These are phyloP conservation scores for Idaea straminata DNA, from an alignment of 2,888 invertebrate species.

Conservation along the genomic window DNA sequence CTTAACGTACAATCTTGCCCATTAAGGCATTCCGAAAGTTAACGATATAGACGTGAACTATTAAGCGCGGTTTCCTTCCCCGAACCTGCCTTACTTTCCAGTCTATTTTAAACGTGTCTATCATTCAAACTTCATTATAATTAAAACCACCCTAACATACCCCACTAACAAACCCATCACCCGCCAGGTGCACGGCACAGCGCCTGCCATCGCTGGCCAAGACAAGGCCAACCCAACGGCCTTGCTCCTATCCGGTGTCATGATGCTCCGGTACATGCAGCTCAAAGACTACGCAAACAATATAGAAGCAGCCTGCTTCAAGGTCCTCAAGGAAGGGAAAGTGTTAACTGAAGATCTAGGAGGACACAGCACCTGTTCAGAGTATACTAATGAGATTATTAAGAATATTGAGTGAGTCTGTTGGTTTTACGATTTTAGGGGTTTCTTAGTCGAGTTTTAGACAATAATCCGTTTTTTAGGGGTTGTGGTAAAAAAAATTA, in stretches of 20 bases:
- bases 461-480: neutral
- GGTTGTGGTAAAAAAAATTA: neutral
- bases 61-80: too few species aligned
- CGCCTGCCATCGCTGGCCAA: conserved; percentile 97
- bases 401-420: conserved; percentile 37
- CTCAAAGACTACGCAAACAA: conserved; percentile 85
- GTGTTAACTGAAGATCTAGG: conserved; percentile 96
- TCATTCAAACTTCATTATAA: conserved; percentile 1
- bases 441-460: neutral
- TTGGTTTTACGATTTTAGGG: neutral
- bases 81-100: too few species aligned
- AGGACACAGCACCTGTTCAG: conserved; percentile 94
- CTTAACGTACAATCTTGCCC: too few species aligned
- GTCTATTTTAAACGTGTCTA: too few species aligned
- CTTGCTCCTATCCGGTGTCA: conserved; percentile 95
- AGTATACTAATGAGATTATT: conserved; percentile 94
- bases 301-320: conserved; percentile 92
- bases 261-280: conserved; percentile 98
- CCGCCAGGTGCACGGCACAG: conserved; percentile 95
- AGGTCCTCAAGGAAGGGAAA: conserved; percentile 90
- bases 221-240: conserved; percentile 99
- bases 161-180: conserved; percentile 4
- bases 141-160: neutral
- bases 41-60: too few species aligned
- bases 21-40: too few species aligned